phyloP scores from a whole-genome alignment of 1,140 invertebrate species.

The Orchesella cincta region DNA sequence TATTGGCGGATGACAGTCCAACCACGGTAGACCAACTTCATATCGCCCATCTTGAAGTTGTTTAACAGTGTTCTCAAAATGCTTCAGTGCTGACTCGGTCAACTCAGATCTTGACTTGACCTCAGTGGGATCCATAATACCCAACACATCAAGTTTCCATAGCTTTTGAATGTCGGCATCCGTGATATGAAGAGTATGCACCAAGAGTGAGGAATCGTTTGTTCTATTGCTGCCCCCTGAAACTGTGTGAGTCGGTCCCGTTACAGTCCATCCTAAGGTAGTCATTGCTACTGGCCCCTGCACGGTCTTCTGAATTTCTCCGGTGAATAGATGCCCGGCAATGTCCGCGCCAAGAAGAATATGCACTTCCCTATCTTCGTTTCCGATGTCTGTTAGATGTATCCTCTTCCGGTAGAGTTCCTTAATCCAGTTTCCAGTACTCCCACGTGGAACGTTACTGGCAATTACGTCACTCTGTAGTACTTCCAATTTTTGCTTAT shows the following conservation, averaged over 20 bases:
- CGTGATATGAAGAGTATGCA: background rate
- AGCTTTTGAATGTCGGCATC: background rate
- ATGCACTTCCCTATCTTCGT: no score
- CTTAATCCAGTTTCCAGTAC: no score
- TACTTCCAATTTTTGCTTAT: no score
- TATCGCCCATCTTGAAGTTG: background rate
- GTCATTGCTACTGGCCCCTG: background rate
- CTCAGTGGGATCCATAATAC: background rate
- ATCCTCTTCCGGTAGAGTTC: no score
- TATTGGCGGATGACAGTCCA: background rate
- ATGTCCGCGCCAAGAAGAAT: background rate
- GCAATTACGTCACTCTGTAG: no score
- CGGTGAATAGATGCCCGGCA: background rate
- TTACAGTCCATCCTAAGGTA: background rate
- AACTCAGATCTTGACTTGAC: background rate
- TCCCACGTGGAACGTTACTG: no score
- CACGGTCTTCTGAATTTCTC: background rate
- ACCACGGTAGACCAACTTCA: background rate
- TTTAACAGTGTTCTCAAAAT: background rate
- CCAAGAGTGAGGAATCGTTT: background rate
- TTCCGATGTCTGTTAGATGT: no score
- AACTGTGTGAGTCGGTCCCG: constrained; percentile 47
- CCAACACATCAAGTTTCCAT: background rate
- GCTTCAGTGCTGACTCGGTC: background rate
- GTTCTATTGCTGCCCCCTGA: background rate